A percentile compares a stretch with the other conserved stretches of the same genome.
phyloP scores from a whole-genome alignment of 1,140 invertebrate genomes.

The Drosophila nigrodunni region DNA sequence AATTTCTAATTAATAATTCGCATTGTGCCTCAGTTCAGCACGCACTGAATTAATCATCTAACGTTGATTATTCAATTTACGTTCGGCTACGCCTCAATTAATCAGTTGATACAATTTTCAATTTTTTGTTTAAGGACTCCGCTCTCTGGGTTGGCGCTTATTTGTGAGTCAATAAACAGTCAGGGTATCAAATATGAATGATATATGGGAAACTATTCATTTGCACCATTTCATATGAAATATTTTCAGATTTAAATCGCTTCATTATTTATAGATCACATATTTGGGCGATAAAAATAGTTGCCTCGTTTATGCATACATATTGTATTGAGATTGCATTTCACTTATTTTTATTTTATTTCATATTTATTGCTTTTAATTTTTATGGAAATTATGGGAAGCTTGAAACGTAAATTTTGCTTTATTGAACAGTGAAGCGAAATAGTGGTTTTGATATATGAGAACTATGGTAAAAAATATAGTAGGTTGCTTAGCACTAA shows the following conservation, averaged over 20 bases:
- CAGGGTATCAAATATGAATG: slow-evolving; percentile 38
- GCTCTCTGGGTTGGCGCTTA: not conserved
- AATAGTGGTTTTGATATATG: not conserved
- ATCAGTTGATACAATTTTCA: slow-evolving; percentile 12
- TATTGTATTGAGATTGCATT: slow-evolving; percentile 26
- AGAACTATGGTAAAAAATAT: too few species aligned
- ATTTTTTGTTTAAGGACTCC: not conserved
- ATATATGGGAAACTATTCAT: slow-evolving; percentile 43
- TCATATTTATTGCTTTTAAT: slow-evolving; percentile 5
- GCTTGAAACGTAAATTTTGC: not conserved
- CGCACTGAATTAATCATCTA: slow-evolving; percentile 25
- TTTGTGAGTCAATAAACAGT: slow-evolving; percentile 8
- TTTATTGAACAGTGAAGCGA: not conserved
- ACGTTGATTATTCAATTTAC: slow-evolving; percentile 28
- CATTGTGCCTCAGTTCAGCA: not conserved
- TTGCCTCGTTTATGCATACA: slow-evolving; percentile 14
- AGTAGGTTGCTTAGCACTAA: too few species aligned
- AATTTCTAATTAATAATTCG: slow-evolving; percentile 29
- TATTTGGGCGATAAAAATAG: slow-evolving; percentile 38
- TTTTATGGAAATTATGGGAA: not conserved
- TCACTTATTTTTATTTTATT: slow-evolving; percentile 5
- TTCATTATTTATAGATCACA: slow-evolving; percentile 50
- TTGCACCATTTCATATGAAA: slow-evolving; percentile 38
- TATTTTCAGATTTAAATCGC: slow-evolving; percentile 44
- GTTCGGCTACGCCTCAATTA: slow-evolving; percentile 20